These are phyloP conservation scores for Ochotona curzoniae DNA, from an alignment of 2,113 vertebrate genomes.

Conservation along the genomic window DNA sequence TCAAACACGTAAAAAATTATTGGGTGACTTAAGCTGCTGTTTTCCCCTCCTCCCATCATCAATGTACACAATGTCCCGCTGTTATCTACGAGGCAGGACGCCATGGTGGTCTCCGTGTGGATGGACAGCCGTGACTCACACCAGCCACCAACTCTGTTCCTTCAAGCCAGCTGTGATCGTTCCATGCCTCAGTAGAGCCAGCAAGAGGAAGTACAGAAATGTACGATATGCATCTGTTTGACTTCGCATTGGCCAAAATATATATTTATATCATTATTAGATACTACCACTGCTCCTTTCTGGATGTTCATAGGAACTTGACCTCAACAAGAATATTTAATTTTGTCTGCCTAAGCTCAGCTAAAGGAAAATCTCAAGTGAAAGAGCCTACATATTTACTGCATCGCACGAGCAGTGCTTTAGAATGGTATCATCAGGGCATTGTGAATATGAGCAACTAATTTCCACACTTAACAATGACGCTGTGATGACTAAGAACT, in stretches of 20 bases:
- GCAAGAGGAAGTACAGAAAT: background rate
- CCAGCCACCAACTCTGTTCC: background rate
- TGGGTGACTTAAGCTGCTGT: background rate
- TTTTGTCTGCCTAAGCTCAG: conserved; percentile 22
- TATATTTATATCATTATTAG: background rate
- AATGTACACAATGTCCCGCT: too few relatives aligned
- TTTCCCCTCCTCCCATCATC: too few relatives aligned
- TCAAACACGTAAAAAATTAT: conserved; percentile 32
- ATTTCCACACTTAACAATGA: background rate
- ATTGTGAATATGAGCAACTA: background rate
- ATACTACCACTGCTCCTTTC: background rate
- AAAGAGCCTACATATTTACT: background rate
- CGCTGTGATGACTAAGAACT: background rate
- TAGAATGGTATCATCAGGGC: background rate
- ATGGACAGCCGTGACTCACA: background rate
- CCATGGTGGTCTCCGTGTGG: background rate
- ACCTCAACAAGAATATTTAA: background rate
- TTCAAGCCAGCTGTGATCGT: background rate
- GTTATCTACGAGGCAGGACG: background rate
- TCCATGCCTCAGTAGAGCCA: background rate
- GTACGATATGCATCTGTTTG: background rate
- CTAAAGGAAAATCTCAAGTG: background rate
- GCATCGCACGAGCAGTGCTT: background rate
- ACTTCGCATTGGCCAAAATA: background rate
- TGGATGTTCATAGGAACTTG: background rate